Conservation (phyloP, 2,888 invertebrate species). For the Troglohyphantes excavatus region DNA sequence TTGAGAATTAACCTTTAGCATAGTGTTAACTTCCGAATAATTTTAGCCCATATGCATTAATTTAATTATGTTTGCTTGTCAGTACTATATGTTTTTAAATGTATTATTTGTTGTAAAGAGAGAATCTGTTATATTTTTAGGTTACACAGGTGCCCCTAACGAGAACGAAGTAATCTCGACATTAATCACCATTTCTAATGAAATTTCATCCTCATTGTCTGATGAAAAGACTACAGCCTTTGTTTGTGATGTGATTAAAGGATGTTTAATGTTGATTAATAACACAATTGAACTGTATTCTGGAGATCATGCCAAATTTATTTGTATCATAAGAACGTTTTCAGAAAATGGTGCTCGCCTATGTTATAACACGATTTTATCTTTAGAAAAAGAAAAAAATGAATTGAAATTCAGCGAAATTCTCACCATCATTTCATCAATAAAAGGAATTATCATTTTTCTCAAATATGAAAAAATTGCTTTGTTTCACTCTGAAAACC, state of each 20-base stretch:
- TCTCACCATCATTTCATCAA: slow-evolving; percentile 15
- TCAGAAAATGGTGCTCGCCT: slow-evolving; percentile 20
- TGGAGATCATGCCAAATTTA: slow-evolving; percentile 64
- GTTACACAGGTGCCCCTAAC: slow-evolving; percentile 60
- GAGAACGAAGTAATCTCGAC: slow-evolving; percentile 67
- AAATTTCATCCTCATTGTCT: slow-evolving; percentile 1
- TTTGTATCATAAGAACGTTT: slow-evolving; percentile 57
- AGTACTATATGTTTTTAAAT: too few species aligned
- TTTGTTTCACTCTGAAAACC: slow-evolving; percentile 1
- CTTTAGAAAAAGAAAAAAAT: slow-evolving; percentile 36
- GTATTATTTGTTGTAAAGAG: too few species aligned
- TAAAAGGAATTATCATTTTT: slow-evolving; percentile 48
- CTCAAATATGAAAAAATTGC: slow-evolving; percentile 47
- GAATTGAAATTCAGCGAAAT: slow-evolving; percentile 31
- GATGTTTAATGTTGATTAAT: slow-evolving; percentile 58
- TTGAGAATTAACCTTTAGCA: too few species aligned
- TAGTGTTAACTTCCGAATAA: too few species aligned
- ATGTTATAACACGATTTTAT: slow-evolving; percentile 41
- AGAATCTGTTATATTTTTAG: too few species aligned
- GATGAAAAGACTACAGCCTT: slow-evolving; percentile 2
- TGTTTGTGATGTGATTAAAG: slow-evolving; percentile 57
- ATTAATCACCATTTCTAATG: slow-evolving; percentile 50
- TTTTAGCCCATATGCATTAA: too few species aligned
- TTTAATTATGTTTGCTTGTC: too few species aligned
- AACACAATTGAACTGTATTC: slow-evolving; percentile 46